phyloP scores from a whole-genome alignment of 2,888 invertebrate genomes.

The Lithophane leautieri region DNA sequence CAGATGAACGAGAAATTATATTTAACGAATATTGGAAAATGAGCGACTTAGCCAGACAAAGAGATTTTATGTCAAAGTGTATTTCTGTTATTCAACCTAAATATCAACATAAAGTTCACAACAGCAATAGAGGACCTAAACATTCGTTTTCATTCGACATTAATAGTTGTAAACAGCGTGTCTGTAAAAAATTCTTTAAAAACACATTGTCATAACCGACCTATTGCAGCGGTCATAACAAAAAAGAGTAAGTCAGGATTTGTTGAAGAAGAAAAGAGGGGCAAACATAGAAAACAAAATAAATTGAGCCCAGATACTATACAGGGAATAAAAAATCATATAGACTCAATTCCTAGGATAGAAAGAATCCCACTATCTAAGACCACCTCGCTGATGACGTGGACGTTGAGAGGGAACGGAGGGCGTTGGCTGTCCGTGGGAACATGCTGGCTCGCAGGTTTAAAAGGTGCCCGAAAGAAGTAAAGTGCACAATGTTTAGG shows the following conservation, averaged over 20 bases:
- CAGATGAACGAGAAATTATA: conserved; percentile 47
- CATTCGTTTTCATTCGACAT: conserved; percentile 64
- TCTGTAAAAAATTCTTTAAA: conserved; percentile 58
- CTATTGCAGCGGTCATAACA: conserved; percentile 54
- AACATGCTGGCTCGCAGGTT: no score
- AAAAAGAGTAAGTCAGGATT: conserved; percentile 43
- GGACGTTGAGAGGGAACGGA: no score
- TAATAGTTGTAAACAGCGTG: conserved; percentile 50
- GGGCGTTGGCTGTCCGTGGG: no score
- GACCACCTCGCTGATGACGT: no score
- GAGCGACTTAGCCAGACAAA: conserved; percentile 38
- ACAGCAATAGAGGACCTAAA: conserved; percentile 46
- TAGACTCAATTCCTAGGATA: conserved; percentile 56
- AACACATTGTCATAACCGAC: conserved; percentile 55
- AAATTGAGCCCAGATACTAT: conserved; percentile 32
- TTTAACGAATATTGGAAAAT: conserved; percentile 44
- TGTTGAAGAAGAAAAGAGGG: conserved; percentile 58
- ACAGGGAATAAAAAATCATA: conserved; percentile 49
- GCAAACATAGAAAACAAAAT: conserved; percentile 51
- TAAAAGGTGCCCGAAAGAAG: no score
- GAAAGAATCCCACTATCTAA: conserved; percentile 54
- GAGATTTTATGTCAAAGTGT: conserved; percentile 34
- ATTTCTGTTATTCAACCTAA: conserved; percentile 38
- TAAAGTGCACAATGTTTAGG: no score
- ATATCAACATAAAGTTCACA: conserved; percentile 47